Evolutionary conservation across 1,140 invertebrate genomes (phyloP), one percentile per base, ranked within the genome.

Genomic region (Penaeus vannamei): DNA sequence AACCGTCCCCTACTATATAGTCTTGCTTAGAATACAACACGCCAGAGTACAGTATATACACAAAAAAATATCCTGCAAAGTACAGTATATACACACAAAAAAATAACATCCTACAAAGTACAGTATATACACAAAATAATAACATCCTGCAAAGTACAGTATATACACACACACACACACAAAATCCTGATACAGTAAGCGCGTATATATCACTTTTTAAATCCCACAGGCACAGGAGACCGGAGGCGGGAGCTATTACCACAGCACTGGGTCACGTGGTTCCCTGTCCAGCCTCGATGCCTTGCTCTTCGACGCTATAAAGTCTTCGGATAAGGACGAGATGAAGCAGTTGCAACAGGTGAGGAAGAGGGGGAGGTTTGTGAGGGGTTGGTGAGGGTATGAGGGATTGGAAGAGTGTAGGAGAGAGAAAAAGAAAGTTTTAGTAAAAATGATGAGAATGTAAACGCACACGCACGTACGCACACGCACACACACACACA

Each of bases 161-260:
- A n/a, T n/a, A n/a, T n/a, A n/a, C n/a, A n/a, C n/a, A n/a, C n/a
- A n/a, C n/a, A n/a, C n/a, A n/a, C n/a, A n/a, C n/a, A n/a, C n/a
- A n/a, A n/a, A n/a, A n/a, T n/a, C n/a, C n/a, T n/a, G n/a, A n/a
- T n/a, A n/a, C n/a, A n/a, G 8, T 42, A 7, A 53, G 0, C 4
- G 1, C 53, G 53, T 53, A 53, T 17, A 53, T 53, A 53, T 53
- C 1, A 53, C 53, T n/a, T 76, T 26, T n/a, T 83, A 1, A 66
- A n/a, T 12, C 29, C 42, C 46, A 0, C 69, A 89, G 82, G 87
- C 87, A 20, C 22, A 76, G 46, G 82, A 80, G n/a, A 89, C 87
- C 7, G 82, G 87, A 0, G 87, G 87, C 14, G 60, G 29, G 10
- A 76, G 80, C 36, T 89, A 84, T 60, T 89, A 84, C 83, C 72